A percentile compares a stretch with the other conserved stretches of the same genome.
Conservation (phyloP, 2,888 invertebrate genomes). For the Cantharis flavilabris region DNA sequence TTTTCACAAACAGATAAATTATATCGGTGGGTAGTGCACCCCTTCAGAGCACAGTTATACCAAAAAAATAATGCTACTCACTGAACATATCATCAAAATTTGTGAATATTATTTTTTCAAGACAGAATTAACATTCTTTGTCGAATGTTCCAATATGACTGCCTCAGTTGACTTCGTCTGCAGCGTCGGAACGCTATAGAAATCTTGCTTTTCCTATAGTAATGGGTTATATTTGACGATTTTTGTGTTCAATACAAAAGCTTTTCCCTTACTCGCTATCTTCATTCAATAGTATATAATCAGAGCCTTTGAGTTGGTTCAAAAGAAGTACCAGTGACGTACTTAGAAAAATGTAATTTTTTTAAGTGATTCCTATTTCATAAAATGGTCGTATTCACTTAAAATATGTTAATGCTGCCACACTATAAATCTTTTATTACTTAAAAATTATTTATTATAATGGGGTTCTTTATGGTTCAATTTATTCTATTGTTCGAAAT, state of each 20-base stretch:
- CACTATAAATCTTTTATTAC: not conserved
- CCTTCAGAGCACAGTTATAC: not conserved
- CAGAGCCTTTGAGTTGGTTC: slow-evolving; percentile 34
- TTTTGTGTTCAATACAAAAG: slow-evolving; percentile 39
- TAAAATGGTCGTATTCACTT: not conserved
- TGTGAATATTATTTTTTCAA: not conserved
- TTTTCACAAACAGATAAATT: not conserved
- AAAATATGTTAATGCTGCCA: not conserved
- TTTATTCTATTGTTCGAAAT: not conserved
- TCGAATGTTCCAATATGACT: slow-evolving; percentile 37
- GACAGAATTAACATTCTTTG: slow-evolving; percentile 35
- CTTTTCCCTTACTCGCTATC: slow-evolving; percentile 36
- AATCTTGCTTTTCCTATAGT: slow-evolving; percentile 36
- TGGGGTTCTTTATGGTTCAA: not conserved
- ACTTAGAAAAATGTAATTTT: slow-evolving; percentile 5
- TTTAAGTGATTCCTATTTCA: not conserved
- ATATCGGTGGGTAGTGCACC: not conserved
- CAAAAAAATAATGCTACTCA: not conserved
- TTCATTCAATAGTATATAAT: slow-evolving; percentile 38
- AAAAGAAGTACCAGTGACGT: slow-evolving; percentile 29
- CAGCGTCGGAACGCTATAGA: slow-evolving; percentile 38
- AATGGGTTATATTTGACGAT: slow-evolving; percentile 39
- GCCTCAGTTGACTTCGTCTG: slow-evolving; percentile 31
- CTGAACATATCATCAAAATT: not conserved
- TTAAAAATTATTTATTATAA: not conserved